These are phyloP conservation scores for Drosophila sp. DNA, from an alignment of 1,140 invertebrate genomes.

Conservation along the genomic window DNA sequence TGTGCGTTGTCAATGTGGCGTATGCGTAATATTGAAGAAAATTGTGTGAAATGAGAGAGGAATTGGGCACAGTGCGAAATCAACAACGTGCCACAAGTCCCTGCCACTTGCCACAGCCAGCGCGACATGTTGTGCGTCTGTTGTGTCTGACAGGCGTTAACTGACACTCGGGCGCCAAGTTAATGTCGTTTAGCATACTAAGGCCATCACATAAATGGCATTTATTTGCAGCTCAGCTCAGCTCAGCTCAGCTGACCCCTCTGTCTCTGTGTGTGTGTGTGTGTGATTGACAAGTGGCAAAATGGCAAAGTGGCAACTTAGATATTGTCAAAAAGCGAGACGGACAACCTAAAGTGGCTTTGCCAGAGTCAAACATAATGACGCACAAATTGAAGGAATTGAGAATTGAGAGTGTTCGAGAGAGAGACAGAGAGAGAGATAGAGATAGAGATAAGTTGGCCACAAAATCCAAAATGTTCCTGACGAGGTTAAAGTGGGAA, in stretches of 20 bases:
- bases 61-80: conserved; percentile 5
- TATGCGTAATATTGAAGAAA: conserved; percentile 59
- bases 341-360: conserved; percentile 35
- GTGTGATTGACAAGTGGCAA: conserved; percentile 22
- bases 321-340: conserved; percentile 61
- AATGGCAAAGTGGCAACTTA: conserved; percentile 47
- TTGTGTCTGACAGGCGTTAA: conserved; percentile 71
- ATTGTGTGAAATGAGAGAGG: conserved; percentile 20
- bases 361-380: conserved; percentile 32
- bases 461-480: background rate
- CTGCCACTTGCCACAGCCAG: background rate
- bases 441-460: background rate
- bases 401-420: background rate
- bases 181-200: conserved; percentile 80
- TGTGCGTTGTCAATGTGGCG: conserved; percentile 44
- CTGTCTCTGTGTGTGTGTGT: background rate
- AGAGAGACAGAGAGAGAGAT: too few species aligned
- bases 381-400: conserved; percentile 20
- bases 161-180: conserved; percentile 74
- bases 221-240: conserved; percentile 67
- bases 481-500: conserved; percentile 4
- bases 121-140: background rate
- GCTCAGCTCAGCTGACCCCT: background rate
- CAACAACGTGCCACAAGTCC: background rate
- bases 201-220: conserved; percentile 79